Evolutionary conservation across 2,888 invertebrate genomes (phyloP).

Genomic region (Auanema freiburgensis): DNA sequence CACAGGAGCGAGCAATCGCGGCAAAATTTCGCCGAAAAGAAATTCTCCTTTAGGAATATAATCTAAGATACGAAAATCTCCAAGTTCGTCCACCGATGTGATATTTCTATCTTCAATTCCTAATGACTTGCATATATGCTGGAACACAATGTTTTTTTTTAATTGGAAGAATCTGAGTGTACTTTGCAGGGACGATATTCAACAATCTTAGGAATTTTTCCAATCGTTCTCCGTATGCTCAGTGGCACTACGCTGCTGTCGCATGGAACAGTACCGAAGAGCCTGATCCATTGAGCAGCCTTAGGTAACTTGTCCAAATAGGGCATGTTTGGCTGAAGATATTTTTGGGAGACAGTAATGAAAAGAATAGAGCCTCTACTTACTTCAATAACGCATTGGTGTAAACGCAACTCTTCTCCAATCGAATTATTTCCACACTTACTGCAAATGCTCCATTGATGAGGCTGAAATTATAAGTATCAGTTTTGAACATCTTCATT

Average conservation of each 20-base stretch:
- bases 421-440: conserved; percentile 25
- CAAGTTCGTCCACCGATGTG: conserved; percentile 30
- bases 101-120: conserved; percentile 14
- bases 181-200: conserved; percentile 15
- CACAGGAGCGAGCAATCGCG: conserved; percentile 33
- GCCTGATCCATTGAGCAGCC: conserved; percentile 3
- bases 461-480: conserved; percentile 9
- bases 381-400: conserved; percentile 25
- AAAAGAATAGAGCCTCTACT: no score
- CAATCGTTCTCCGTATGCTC: conserved; percentile 22
- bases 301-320: conserved; percentile 4
- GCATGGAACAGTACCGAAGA: conserved; percentile 20
- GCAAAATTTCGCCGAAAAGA: conserved; percentile 37
- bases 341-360: no score
- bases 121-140: conserved; percentile 24
- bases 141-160: not conserved
- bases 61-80: conserved; percentile 30
- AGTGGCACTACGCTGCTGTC: conserved; percentile 30
- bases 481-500: no score
- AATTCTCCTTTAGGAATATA: conserved; percentile 40
- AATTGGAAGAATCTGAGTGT: not conserved
- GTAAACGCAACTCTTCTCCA: conserved; percentile 29
- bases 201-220: conserved; percentile 8
- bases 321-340: not conserved
- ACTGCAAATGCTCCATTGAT: conserved; percentile 31